A percentile compares a stretch with the other conserved stretches of the same genome.
These are phyloP conservation scores for Trematomus loennbergii DNA, from an alignment of 2,113 vertebrate species.

Conservation along the genomic window DNA sequence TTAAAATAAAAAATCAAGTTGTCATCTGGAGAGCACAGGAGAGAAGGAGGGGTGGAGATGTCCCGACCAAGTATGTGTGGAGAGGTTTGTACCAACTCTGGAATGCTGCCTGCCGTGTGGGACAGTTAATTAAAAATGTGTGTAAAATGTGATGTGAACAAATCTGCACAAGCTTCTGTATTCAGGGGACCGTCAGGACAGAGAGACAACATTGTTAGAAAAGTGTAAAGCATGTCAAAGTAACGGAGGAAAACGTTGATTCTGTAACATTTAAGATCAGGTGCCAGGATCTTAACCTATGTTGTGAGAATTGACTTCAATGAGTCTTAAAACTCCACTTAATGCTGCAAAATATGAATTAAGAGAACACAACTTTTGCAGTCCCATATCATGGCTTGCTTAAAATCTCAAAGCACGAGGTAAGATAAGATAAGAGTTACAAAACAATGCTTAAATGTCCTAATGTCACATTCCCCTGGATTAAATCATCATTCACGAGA, in stretches of 20 bases:
- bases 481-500: slow-evolving; percentile 10
- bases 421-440: not conserved
- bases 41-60: not conserved
- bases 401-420: not conserved
- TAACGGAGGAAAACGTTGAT: not conserved
- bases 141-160: not conserved
- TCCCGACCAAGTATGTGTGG: not conserved
- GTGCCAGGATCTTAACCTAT: not conserved
- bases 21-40: not conserved
- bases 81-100: not conserved
- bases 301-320: not conserved
- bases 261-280: not conserved
- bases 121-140: not conserved
- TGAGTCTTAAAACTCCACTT: not conserved
- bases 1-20: not conserved
- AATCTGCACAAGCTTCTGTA: not conserved
- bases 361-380: not conserved
- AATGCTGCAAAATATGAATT: not conserved
- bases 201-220: not conserved
- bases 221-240: not conserved
- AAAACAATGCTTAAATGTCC: slow-evolving; percentile 13
- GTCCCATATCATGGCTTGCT: not conserved
- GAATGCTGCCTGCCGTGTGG: not conserved
- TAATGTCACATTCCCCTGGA: not conserved
- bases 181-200: too few relatives aligned